Base-by-base conservation (phyloP, 2,888 invertebrate genomes). In the Zygothrica quintamaculata region DNA sequence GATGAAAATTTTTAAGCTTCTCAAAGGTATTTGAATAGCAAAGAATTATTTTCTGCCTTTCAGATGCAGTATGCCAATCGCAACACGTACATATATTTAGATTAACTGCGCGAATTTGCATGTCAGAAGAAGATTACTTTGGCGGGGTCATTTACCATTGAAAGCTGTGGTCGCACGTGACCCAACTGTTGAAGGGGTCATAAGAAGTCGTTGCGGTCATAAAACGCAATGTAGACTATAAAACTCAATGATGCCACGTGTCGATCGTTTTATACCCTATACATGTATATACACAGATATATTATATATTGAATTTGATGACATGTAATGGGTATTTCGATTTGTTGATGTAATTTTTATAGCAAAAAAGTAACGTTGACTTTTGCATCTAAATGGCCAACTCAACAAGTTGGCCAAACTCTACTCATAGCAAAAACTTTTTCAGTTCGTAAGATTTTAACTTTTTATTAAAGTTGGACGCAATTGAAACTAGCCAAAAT, bases 221-320 rank as follows among this genome's bases (percentile, higher is more conserved):
- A 46, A 66, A 66, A 57, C 26, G 34, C 29, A 36, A 44, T 31
- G 36, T 39, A 2, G 36, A 51, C 13, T n/a, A 46, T 55, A 16
- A 59, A 64, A 59, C 22, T 22, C 13, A 50, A 40, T 1, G 36
- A 9, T n/a, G 55, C 57, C 50, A 46, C 43, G 46, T 50, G 47
- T 39, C 9, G 53, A 69, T 51, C 55, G 37, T 42, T 58, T 79
- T 50, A 60, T 60, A 50, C 13, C 15, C 44, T 29, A n/a, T 5
- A 22, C 36, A 42, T 33, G 50, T 67, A 46, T 47, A 55, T 52
- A n/a, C n/a, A n/a, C n/a, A n/a, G n/a, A n/a, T n/a, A n/a, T n/a
- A n/a, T n/a, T n/a, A 43, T 58, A 48, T 55, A 76, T 79, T 72
- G 67, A 75, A 71, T 79, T 75, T 59, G 60, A 56, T 68, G 62